Evolutionary conservation across 1,140 invertebrate genomes (phyloP), one percentile per base, ranked within the genome.

Genomic region (Chironomus striatipennis): DNA sequence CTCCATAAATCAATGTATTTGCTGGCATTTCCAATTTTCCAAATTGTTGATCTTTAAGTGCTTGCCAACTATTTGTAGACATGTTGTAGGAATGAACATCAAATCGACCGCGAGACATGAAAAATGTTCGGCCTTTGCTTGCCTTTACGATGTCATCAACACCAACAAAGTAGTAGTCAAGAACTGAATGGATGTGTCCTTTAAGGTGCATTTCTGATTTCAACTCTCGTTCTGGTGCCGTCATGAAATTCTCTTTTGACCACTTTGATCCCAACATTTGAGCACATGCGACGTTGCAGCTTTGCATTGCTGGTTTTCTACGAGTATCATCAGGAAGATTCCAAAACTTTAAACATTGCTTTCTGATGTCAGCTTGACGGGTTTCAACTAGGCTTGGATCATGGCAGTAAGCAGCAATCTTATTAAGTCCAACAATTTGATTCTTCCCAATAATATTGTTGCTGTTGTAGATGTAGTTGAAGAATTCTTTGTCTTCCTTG

Each of bases 341-440:
- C 95, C 95, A 98, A 75, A 88, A 84, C 74, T 90, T 80, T 5
- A 97, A 82, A 81, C 93, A 95, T 77, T 90, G 77, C 74, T 84
- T 85, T 74, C 89, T 86, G 77, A 95, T 87, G 75, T 90, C 86
- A 10, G 85, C 84, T 82, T 97, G 95, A 74, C 86, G 85, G 0
- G 77, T 73, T 79, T 98, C 95, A 75, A 87, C 84, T 12, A 95
- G 82, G 15, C 84, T 85, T 77, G 85, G 84, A 79, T 97, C 89
- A 80, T 90, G 87, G 77, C 89, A 89, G 81, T 90, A 97, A 17
- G 87, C 87, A 20, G 89, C 88, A 70, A 97, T 91, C 86, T 97
- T 97, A 8, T 88, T 83, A 42, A 98, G 84, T 75, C 89, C 89
- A 20, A 89, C 83, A 64, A 93, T 89, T 85, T 97, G 95, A 73